Percentiles rank a stretch among this genome's conserved stretches.
phyloP scores from a whole-genome alignment of 2,888 invertebrate genomes.

The Blera fallax region DNA sequence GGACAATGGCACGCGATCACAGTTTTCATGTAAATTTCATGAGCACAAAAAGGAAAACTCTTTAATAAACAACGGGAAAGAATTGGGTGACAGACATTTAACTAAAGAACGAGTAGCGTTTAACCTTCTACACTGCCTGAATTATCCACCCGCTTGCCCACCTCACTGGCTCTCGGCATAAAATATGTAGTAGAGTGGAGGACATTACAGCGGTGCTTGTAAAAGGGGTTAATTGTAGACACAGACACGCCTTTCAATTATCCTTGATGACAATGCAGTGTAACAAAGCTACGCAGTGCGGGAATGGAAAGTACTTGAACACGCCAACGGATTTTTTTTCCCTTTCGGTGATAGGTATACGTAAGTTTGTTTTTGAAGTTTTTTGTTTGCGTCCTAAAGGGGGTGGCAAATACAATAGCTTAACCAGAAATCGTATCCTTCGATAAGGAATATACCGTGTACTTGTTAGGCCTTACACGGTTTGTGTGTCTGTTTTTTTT shows the following conservation, averaged over 20 bases:
- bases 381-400: background rate
- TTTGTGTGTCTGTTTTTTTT: background rate
- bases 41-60: constrained; percentile 41
- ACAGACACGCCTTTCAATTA: constrained; percentile 69
- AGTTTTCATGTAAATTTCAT: constrained; percentile 64
- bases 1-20: constrained; percentile 62
- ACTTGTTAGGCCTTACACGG: constrained; percentile 3
- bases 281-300: constrained; percentile 11
- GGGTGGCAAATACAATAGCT: constrained; percentile 8
- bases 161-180: background rate
- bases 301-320: constrained; percentile 10
- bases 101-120: constrained; percentile 57
- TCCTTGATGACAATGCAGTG: constrained; percentile 60
- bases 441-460: constrained; percentile 11
- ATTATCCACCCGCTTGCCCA: constrained; percentile 11
- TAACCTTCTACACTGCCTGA: constrained; percentile 39
- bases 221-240: constrained; percentile 69
- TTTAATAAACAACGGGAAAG: constrained; percentile 53
- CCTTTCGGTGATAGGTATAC: background rate
- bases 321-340: constrained; percentile 25
- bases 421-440: constrained; percentile 31
- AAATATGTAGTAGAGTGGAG: constrained; percentile 11
- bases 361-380: constrained; percentile 13
- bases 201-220: constrained; percentile 34
- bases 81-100: constrained; percentile 68